These are phyloP conservation scores for Hippocampus barbouri DNA, from an alignment of 2,113 vertebrate species.

Conservation along the genomic window DNA sequence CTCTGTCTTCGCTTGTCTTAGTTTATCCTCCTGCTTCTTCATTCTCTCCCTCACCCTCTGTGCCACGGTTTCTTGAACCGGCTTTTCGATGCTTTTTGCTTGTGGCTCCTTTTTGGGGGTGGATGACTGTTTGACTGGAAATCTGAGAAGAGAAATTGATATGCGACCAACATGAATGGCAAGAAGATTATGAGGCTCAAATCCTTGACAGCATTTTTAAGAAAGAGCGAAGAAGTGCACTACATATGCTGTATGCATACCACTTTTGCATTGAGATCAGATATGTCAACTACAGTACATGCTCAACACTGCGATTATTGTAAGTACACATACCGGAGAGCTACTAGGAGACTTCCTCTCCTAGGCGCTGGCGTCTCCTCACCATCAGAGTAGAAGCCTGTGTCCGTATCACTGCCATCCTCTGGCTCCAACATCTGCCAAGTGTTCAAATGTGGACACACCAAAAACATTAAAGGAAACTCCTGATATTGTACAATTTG, in stretches of 20 bases:
- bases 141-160: conserved; percentile 55
- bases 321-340: conserved; percentile 72
- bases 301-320: neutral
- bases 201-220: too few species aligned
- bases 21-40: conserved; percentile 32
- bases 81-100: conserved; percentile 25
- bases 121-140: conserved; percentile 79
- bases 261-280: too few species aligned
- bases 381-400: conserved; percentile 70
- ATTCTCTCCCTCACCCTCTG: conserved; percentile 21
- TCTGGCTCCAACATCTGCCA: conserved; percentile 65
- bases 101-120: conserved; percentile 35
- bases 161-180: neutral
- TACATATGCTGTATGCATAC: too few species aligned
- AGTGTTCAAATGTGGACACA: neutral
- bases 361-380: conserved; percentile 56
- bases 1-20: conserved; percentile 24
- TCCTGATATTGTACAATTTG: too few species aligned
- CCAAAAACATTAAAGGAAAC: too few species aligned
- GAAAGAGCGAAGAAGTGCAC: too few species aligned
- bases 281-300: neutral
- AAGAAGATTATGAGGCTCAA: neutral
- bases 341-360: conserved; percentile 81
- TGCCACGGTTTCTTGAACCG: conserved; percentile 14
- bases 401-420: conserved; percentile 60